Evolutionary conservation across 2,888 invertebrate genomes (phyloP).

Genomic region (Agrotis puta): DNA sequence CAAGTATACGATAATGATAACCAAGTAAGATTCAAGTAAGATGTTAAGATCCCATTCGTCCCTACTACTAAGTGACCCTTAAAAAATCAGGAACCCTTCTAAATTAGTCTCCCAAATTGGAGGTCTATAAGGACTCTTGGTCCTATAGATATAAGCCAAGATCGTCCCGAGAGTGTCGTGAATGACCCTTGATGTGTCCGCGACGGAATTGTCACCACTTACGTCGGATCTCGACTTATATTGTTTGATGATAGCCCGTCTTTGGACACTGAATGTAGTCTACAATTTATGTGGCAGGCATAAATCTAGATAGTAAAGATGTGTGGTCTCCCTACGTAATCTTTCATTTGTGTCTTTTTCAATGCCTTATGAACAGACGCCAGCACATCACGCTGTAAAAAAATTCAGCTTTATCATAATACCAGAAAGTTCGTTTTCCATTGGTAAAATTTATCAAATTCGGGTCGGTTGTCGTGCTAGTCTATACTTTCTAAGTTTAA

Average conservation of each 20-base stretch:
- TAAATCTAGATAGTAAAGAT: slow-evolving; percentile 28
- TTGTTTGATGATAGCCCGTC: slow-evolving; percentile 28
- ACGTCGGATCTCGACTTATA: slow-evolving; percentile 30
- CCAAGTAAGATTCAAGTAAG: not conserved
- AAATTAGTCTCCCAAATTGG: slow-evolving; percentile 34
- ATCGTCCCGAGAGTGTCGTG: slow-evolving; percentile 12
- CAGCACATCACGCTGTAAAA: too few relatives aligned
- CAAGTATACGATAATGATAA: too few relatives aligned
- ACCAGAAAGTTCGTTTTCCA: too few relatives aligned
- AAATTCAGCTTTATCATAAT: too few relatives aligned
- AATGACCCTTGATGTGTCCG: slow-evolving; percentile 50
- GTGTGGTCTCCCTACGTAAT: too few relatives aligned
- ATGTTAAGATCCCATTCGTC: not conserved
- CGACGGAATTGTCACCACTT: slow-evolving; percentile 40
- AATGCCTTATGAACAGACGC: too few relatives aligned
- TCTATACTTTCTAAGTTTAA: too few relatives aligned
- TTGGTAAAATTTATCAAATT: too few relatives aligned
- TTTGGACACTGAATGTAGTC: slow-evolving; percentile 12
- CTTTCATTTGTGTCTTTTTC: too few relatives aligned
- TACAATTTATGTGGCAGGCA: slow-evolving; percentile 34
- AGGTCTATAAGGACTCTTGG: slow-evolving; percentile 22
- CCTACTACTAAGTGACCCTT: not conserved
- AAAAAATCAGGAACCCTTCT: slow-evolving; percentile 15
- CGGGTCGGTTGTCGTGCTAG: too few relatives aligned
- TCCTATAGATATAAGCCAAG: slow-evolving; percentile 18